Evolutionary conservation across 2,797 vertebrate genomes (phyloP), one percentile per base, ranked within the genome.

Genomic region (Siniperca undulata): DNA sequence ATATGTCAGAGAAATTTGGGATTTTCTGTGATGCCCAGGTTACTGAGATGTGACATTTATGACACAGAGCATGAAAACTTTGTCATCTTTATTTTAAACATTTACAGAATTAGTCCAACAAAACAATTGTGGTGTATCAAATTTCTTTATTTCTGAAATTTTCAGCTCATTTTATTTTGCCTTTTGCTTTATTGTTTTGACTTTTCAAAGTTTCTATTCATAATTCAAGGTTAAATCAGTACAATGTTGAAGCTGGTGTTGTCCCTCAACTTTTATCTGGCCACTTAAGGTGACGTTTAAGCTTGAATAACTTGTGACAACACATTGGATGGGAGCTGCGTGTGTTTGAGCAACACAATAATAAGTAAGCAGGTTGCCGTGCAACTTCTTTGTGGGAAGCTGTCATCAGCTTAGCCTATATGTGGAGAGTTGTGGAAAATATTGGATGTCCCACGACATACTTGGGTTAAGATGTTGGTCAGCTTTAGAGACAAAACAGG

Each of bases 21-120:
- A 20, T 64, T 76, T 74, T 27, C 36, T 70, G 46, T 66, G 66
- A 74, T 42, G 38, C 12, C 13, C 14, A 10, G 24, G 5, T 82
- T 70, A 17, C 59, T 14, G 68, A 50, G 56, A 64, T 27, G 53
- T 74, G 66, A 78, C 74, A 79, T 74, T 59, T 59, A 5, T 50
- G 50, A 77, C 36, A 34, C 4, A 38, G 20, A 40, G 24, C 13
- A 69, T 17, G n/a, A 50, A 40, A 52, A 55, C 4, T 30, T 53
- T 27, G 20, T 34, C 72, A 36, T 36, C 36, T 36, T 30, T 5
- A 16, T 56, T 61, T 53, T 6, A 68, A 60, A 19, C 30, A 36
- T 36, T 36, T 36, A 36, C 36, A 36, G 36, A 36, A 36, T 5
- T 36, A 36, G 36, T 36, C 7, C 36, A 36, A 36, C 36, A 36